These are phyloP conservation scores for Elephantulus edwardii DNA, from an alignment of 2,113 vertebrate genomes.

Conservation along the genomic window DNA sequence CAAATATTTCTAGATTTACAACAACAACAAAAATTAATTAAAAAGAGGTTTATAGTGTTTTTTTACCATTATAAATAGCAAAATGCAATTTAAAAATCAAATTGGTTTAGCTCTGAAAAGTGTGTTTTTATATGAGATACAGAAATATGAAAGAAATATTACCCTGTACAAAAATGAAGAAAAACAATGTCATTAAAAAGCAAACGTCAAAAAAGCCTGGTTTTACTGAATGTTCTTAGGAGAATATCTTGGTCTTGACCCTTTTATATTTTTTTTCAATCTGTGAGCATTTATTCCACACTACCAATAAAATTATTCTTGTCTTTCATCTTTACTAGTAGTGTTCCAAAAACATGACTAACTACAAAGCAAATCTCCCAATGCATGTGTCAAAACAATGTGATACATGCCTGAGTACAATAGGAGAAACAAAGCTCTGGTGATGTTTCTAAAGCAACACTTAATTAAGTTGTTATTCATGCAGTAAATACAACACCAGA, in stretches of 20 bases:
- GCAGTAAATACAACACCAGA: slow-evolving; percentile 81
- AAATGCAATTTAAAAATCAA: no score
- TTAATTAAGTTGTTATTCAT: slow-evolving; percentile 87
- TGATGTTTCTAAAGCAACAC: slow-evolving; percentile 81
- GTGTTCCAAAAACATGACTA: slow-evolving; percentile 79
- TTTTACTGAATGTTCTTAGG: slow-evolving; percentile 52
- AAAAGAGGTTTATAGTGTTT: no score
- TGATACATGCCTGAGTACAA: slow-evolving; percentile 79
- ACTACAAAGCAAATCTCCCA: slow-evolving; percentile 82
- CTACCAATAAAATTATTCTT: slow-evolving; percentile 71
- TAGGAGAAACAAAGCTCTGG: slow-evolving; percentile 78
- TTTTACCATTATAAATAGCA: no score
- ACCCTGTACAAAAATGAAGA: not conserved
- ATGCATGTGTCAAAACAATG: slow-evolving; percentile 81
- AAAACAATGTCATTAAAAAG: not conserved
- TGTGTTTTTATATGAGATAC: not conserved
- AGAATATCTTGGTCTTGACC: slow-evolving; percentile 46
- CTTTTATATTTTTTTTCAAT: slow-evolving; percentile 41
- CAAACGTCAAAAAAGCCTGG: slow-evolving; percentile 1
- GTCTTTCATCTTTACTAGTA: slow-evolving; percentile 76
- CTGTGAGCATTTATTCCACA: slow-evolving; percentile 51
- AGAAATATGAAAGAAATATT: not conserved
- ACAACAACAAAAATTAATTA: slow-evolving; percentile 1
- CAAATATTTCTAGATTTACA: not conserved
- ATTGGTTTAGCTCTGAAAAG: not conserved